phyloP scores from a whole-genome alignment of 1,140 invertebrate species.

The Nymphalis io region DNA sequence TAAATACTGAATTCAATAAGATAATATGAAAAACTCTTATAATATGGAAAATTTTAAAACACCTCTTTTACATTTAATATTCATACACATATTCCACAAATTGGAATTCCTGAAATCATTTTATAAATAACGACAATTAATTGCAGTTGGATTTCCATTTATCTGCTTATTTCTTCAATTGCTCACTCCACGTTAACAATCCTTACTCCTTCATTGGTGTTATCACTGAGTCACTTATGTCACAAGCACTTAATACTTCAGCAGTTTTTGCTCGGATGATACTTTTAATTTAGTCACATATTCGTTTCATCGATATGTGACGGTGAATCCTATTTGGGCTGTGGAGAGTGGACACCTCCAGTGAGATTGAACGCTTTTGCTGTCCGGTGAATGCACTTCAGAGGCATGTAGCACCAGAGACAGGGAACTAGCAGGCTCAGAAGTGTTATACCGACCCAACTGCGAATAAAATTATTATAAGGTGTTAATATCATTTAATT shows the following conservation, averaged over 20 bases:
- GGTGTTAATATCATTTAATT: too few relatives aligned
- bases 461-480: slow-evolving; percentile 46
- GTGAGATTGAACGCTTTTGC: slow-evolving; percentile 89
- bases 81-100: too few relatives aligned
- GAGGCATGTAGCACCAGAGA: slow-evolving; percentile 95
- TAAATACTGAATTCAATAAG: slow-evolving; percentile 3
- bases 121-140: too few relatives aligned
- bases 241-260: too few relatives aligned
- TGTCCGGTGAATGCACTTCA: slow-evolving; percentile 91
- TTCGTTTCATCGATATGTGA: slow-evolving; percentile 7
- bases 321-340: slow-evolving; percentile 8
- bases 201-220: too few relatives aligned
- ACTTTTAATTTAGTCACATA: not conserved
- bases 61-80: not conserved
- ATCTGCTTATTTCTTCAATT: too few relatives aligned
- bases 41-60: slow-evolving; percentile 1
- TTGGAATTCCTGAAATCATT: too few relatives aligned
- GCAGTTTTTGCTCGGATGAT: not conserved
- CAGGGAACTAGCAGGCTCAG: slow-evolving; percentile 95
- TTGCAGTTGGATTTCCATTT: too few relatives aligned
- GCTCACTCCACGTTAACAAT: too few relatives aligned
- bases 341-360: slow-evolving; percentile 90
- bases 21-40: slow-evolving; percentile 6
- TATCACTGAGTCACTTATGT: too few relatives aligned
- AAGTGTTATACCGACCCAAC: slow-evolving; percentile 92